Evolutionary conservation across 2,797 vertebrate species (phyloP), one percentile per base, ranked within the genome.

Genomic region (Acanthornis magna): DNA sequence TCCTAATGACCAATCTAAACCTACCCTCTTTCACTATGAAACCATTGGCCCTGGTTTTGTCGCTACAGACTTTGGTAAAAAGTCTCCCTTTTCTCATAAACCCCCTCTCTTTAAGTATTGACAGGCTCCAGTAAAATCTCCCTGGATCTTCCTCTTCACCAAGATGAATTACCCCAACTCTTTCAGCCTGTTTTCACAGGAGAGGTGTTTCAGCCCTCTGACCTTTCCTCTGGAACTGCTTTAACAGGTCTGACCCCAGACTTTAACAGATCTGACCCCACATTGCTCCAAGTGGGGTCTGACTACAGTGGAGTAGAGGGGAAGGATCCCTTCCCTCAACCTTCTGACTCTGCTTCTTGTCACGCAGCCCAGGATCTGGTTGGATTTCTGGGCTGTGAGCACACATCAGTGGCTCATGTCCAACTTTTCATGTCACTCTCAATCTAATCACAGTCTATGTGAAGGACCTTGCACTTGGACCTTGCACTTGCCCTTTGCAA

Each of bases 261-360:
- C 23, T 76, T 40, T 34, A 63, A 16, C 3, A 29, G 38, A 6
- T 68, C 26, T 51, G 36, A 10, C 16, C 27, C 38, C 19, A 25
- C 13, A 29, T 32, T 29, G 55, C 29, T 63, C 21, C 79, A 32
- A 25, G 29, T 32, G n/a, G 7, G 25, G 6, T 40, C 25, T 77
- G 72, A 58, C n/a, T 8, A 34, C n/a, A 9, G 57, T 30, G 36
- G 38, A 40, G 17, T 3, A 40, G 51, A 63, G 38, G 17, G 25
- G 21, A 17, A 16, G 19, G 34, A 40, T 71, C 20, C 9, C 11
- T 21, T 34, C 51, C 21, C 38, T 53, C 0, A 0, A 11, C 21
- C 29, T 65, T 8, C 43, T 77, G 72, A 10, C 38, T 57, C 42
- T 70, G n/a, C 20, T 63, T 29, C 30, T 22, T 38, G 29, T 45